Percentiles rank a stretch among this genome's conserved stretches.
These are phyloP conservation scores for Tenebrio molitor DNA, from an alignment of 1,140 invertebrate genomes.

Conservation along the genomic window DNA sequence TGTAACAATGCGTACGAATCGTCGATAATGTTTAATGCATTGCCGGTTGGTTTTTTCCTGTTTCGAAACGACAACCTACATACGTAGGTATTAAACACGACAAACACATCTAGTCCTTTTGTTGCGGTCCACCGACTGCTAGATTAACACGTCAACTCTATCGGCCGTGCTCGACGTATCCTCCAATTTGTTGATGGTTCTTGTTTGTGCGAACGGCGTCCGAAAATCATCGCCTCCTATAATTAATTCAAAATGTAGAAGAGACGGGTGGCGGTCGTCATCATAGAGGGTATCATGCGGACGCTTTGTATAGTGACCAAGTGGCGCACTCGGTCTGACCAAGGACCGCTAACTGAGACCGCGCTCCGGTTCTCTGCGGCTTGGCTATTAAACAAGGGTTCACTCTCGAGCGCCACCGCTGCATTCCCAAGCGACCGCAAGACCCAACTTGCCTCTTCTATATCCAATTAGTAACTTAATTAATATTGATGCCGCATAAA, in stretches of 20 bases:
- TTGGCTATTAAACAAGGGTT: constrained; percentile 57
- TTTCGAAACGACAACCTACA: no score
- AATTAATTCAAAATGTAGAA: background rate
- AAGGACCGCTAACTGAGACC: constrained; percentile 51
- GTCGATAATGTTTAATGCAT: no score
- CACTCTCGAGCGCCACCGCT: constrained; percentile 49
- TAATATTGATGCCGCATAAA: constrained; percentile 58
- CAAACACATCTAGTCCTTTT: no score
- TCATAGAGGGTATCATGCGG: constrained; percentile 32
- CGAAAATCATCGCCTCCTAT: background rate
- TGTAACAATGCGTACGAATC: no score
- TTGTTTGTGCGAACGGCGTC: no score
- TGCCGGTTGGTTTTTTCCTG: no score
- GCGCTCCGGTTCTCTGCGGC: constrained; percentile 49
- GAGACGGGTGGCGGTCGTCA: constrained; percentile 13
- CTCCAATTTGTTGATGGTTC: no score
- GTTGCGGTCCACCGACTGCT: no score
- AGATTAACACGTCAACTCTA: no score
- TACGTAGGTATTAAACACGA: no score
- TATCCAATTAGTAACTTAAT: constrained; percentile 59
- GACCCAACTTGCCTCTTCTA: constrained; percentile 53
- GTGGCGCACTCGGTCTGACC: constrained; percentile 49
- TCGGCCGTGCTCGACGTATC: no score
- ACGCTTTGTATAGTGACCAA: constrained; percentile 49
- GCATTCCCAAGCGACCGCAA: constrained; percentile 54